Evolutionary conservation across 2,113 vertebrate genomes (phyloP), one percentile per base, ranked within the genome.

Genomic region (Bubo bubo): DNA sequence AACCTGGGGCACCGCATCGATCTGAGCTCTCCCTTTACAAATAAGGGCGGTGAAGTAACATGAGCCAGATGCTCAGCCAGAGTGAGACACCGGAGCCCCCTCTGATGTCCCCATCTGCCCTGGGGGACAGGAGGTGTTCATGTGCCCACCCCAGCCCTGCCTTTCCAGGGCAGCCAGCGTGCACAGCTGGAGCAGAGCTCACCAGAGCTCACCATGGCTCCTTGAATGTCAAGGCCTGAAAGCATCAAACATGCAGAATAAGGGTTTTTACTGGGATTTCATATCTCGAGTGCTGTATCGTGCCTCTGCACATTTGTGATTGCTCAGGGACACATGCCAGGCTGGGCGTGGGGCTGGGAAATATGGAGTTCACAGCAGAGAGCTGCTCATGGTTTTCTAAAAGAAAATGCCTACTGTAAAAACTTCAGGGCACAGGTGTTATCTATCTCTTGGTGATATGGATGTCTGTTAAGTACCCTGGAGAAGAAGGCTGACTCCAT

Each of bases 281-380:
- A 17, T 9, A 60, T 58, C 67, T 91, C 62, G 26, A 56, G 60
- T 3, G 1, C 47, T n/a, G 10, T 37, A 43, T 27, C 0, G 0
- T 45, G 43, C 47, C 34, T 72, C 63, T 3, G 2, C 2, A 2
- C 9, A 3, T 79, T 85, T 70, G 20, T 32, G 53, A 45, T 32
- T 60, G 53, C 45, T 81, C 7, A 12, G 73, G 52, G 83, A 84
- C 37, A 8, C 4, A 1, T 14, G 5, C 32, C 4, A 10, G 35
- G 39, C 49, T 60, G 26, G 28, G 20, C 11, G 34, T 9, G 17
- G 4, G 19, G 49, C 35, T 82, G 62, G 47, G 32, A 72, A 82
- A 41, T 30, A 22, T 0, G 0, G 56, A 20, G 58, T 23, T 76
- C 47, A 63, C 4, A 92, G 85, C 60, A 79, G 79, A 90, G 18